A percentile compares a stretch with the other conserved stretches of the same genome.
Evolutionary conservation across 2,797 vertebrate genomes (phyloP).

Genomic region (Hybognathus amarus): DNA sequence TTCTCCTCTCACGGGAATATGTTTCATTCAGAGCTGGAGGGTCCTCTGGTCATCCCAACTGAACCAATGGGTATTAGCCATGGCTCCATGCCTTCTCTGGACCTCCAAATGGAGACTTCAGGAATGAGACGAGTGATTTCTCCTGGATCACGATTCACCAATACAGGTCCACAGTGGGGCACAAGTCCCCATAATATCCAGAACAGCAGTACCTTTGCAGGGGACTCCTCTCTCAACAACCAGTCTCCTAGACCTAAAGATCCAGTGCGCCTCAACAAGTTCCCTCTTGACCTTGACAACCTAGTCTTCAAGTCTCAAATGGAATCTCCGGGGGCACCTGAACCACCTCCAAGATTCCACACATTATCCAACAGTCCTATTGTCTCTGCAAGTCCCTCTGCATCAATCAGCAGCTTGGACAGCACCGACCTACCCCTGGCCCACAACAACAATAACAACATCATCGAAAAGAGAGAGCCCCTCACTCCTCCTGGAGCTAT

Average conservation of each 20-base stretch:
- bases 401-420: slow-evolving; percentile 67
- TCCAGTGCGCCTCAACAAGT: slow-evolving; percentile 76
- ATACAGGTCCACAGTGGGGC: slow-evolving; percentile 65
- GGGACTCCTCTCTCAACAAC: slow-evolving; percentile 66
- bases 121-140: slow-evolving; percentile 62
- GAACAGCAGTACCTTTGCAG: slow-evolving; percentile 61
- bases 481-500: slow-evolving; percentile 56
- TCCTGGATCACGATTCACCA: slow-evolving; percentile 65
- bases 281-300: slow-evolving; percentile 78
- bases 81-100: slow-evolving; percentile 78
- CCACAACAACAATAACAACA: slow-evolving; percentile 38
- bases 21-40: slow-evolving; percentile 75
- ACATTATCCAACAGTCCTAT: slow-evolving; percentile 64
- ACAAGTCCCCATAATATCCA: slow-evolving; percentile 53
- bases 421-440: slow-evolving; percentile 57
- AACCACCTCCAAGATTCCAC: slow-evolving; percentile 60
- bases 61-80: slow-evolving; percentile 68
- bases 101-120: slow-evolving; percentile 79
- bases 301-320: slow-evolving; percentile 62
- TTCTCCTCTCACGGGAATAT: slow-evolving; percentile 80
- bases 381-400: slow-evolving; percentile 61
- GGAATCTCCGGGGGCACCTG: slow-evolving; percentile 46
- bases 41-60: slow-evolving; percentile 59
- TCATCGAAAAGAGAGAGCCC: slow-evolving; percentile 50
- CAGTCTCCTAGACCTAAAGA: slow-evolving; percentile 70